Evolutionary conservation across 2,113 vertebrate genomes (phyloP), one percentile per base, ranked within the genome.

Genomic region (Amphiprion percula): DNA sequence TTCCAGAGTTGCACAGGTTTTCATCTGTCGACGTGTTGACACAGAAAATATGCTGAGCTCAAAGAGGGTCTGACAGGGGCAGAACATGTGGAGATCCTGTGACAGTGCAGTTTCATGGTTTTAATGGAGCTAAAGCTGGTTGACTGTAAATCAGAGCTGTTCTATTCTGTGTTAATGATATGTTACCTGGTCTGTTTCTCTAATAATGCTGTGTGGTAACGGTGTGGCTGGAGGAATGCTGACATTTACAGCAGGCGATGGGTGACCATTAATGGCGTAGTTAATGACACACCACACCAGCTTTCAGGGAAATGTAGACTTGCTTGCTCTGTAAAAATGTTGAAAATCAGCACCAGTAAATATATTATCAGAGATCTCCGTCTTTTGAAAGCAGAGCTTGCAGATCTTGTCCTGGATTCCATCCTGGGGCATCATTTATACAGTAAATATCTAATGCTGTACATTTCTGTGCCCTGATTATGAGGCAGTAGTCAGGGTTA

Each of bases 271-370:
- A 26, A 76, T 53, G 49, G 49, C 21, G 23, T 4, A 16, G 64
- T 56, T 49, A n/a, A 64, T 52, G 66, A 5, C 52, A 15, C n/a
- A 37, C 5, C 58, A 15, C 49, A 39, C 41, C 24, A 30, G 61
- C 74, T 65, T 64, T 53, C 74, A 47, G 64, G 54, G 49, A 78
- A 74, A 55, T 26, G 11, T 52, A 60, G 33, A 67, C 0, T 17
- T 24, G 10, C 41, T 44, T 15, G 10, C 15, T 7, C 24, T 10
- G 39, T 16, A 67, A 30, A 67, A 67, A 39, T 67, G 4, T 54
- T 17, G 49, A n/a, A 67, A 39, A 11, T 54, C 49, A 39, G 21
- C 30, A 16, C 53, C 28, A 67, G 64, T 52, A 33, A 66, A 50
- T 66, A n/a, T 39, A 19, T 53, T 44, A 12, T 44, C 41, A 44